These are phyloP conservation scores for Cistogaster globosa DNA, from an alignment of 2,888 invertebrate genomes.

Conservation along the genomic window DNA sequence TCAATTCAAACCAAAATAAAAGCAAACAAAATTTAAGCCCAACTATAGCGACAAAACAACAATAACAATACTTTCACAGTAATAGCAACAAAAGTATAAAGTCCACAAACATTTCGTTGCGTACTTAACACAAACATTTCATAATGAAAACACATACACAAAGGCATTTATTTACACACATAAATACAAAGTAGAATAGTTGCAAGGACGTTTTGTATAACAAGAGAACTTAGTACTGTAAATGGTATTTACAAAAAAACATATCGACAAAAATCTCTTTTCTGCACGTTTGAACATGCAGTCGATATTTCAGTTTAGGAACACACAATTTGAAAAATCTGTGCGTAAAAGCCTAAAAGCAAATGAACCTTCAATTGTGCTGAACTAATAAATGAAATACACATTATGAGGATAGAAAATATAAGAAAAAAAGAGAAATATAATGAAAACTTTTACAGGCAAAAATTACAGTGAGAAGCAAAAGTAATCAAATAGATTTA, in stretches of 20 bases:
- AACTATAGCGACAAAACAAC: slow-evolving; percentile 11
- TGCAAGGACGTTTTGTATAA: not conserved
- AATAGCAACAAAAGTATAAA: slow-evolving; percentile 42
- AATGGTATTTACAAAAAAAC: not conserved
- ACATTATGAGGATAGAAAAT: slow-evolving; percentile 3
- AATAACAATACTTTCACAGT: slow-evolving; percentile 27
- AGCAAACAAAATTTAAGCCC: not conserved
- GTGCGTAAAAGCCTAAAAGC: slow-evolving; percentile 61
- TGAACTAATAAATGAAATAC: slow-evolving; percentile 64
- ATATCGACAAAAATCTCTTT: slow-evolving; percentile 53
- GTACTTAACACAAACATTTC: slow-evolving; percentile 60
- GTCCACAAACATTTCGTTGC: slow-evolving; percentile 64
- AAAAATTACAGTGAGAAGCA: not conserved
- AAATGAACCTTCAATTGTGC: slow-evolving; percentile 67
- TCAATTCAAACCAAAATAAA: not conserved
- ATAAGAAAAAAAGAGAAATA: not conserved
- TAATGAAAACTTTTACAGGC: not conserved
- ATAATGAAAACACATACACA: slow-evolving; percentile 34
- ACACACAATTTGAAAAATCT: slow-evolving; percentile 48
- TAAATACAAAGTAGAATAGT: not conserved
- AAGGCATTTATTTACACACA: not conserved
- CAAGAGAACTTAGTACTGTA: not conserved
- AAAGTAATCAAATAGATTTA: not conserved
- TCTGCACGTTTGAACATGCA: slow-evolving; percentile 56
- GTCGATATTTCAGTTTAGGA: slow-evolving; percentile 42